A percentile compares a stretch with the other conserved stretches of the same genome.
Conservation (phyloP, 2,113 vertebrate genomes). For the Catharus minimus region DNA sequence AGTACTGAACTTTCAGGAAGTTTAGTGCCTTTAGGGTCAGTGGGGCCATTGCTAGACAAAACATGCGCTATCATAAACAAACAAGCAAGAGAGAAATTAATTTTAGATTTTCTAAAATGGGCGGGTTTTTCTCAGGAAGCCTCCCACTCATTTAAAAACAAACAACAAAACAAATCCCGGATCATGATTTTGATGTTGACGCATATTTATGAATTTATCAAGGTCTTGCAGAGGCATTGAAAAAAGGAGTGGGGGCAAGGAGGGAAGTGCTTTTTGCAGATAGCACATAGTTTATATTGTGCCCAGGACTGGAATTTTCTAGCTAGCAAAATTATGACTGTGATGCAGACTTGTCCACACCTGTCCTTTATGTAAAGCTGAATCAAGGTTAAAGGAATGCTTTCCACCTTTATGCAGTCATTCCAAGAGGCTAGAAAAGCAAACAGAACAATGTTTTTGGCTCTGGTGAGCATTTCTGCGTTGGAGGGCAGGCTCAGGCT, state of each 20-base stretch:
- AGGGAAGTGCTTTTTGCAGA: not conserved
- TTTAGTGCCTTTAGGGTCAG: not conserved
- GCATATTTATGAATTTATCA: not conserved
- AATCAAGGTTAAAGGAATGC: slow-evolving; percentile 56
- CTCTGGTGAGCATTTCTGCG: not conserved
- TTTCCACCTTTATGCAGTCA: slow-evolving; percentile 23
- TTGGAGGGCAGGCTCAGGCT: slow-evolving; percentile 37
- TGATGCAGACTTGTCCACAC: slow-evolving; percentile 38
- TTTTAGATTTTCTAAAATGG: not conserved
- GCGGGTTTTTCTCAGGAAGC: not conserved
- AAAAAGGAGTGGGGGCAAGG: not conserved
- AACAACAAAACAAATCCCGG: not conserved
- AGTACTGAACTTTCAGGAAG: not conserved
- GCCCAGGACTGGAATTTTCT: slow-evolving; percentile 27
- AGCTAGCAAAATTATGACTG: slow-evolving; percentile 18
- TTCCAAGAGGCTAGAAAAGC: slow-evolving; percentile 12
- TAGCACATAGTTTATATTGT: not conserved
- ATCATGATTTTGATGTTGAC: not conserved
- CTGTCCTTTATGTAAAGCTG: slow-evolving; percentile 20
- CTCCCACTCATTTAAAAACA: not conserved
- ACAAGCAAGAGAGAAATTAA: not conserved
- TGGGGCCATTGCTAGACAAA: not conserved
- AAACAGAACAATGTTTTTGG: slow-evolving; percentile 30
- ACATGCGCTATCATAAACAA: not conserved
- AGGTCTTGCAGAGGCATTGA: not conserved